These are phyloP conservation scores for Actenoides hombroni DNA, from an alignment of 2,113 vertebrate genomes.

Conservation along the genomic window DNA sequence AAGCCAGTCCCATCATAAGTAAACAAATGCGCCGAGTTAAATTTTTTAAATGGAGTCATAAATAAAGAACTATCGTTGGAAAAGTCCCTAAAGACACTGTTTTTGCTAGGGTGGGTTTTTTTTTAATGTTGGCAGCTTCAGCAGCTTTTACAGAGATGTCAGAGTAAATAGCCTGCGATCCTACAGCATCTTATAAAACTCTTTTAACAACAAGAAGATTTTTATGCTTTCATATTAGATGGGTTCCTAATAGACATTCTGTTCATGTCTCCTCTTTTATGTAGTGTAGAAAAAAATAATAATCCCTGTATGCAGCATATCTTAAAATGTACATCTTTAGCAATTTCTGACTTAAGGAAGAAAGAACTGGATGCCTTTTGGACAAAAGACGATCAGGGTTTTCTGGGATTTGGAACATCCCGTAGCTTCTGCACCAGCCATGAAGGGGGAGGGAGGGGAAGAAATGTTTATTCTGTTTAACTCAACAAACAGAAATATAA, in stretches of 20 bases:
- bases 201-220: conserved; percentile 23
- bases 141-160: conserved; percentile 39
- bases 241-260: conserved; percentile 46
- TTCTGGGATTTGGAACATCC: conserved; percentile 23
- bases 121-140: conserved; percentile 40
- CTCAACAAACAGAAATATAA: conserved; percentile 17
- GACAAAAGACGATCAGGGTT: neutral
- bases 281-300: conserved; percentile 30
- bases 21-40: conserved; percentile 27
- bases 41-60: conserved; percentile 51
- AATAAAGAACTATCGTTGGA: conserved; percentile 34
- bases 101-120: neutral
- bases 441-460: neutral
- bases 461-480: conserved; percentile 31
- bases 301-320: neutral
- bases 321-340: conserved; percentile 33
- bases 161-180: conserved; percentile 53
- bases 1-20: conserved; percentile 10
- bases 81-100: conserved; percentile 28
- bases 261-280: conserved; percentile 41
- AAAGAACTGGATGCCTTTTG: neutral
- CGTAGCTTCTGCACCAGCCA: neutral
- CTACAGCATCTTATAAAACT: conserved; percentile 19
- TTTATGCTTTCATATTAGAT: conserved; percentile 34
- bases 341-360: neutral